A percentile compares a stretch with the other conserved stretches of the same genome.
phyloP scores from a whole-genome alignment of 2,797 vertebrate genomes.

The Mergus octosetaceus region DNA sequence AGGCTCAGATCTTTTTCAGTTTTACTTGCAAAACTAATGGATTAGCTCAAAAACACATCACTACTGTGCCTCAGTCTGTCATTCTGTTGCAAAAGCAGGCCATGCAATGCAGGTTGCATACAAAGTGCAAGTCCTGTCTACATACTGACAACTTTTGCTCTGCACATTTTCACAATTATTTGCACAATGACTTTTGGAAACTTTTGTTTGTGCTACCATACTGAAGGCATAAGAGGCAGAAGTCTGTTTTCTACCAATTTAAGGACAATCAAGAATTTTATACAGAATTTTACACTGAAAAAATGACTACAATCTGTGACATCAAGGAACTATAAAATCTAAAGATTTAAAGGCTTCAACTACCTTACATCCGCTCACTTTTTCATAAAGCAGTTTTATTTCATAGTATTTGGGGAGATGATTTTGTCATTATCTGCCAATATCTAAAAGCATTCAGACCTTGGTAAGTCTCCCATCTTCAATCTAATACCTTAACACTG shows the following conservation, averaged over 20 bases:
- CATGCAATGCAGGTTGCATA: background rate
- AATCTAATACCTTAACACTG: background rate
- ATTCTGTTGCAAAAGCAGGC: background rate
- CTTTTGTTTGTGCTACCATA: background rate
- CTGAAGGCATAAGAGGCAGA: background rate
- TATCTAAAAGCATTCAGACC: background rate
- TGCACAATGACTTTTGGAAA: background rate
- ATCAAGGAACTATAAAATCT: background rate
- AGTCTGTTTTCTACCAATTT: background rate
- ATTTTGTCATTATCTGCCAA: background rate
- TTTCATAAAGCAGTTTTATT: background rate
- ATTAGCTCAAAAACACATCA: background rate
- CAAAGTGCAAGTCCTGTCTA: background rate
- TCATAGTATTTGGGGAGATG: background rate
- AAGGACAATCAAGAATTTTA: background rate
- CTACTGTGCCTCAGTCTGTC: background rate
- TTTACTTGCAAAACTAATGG: background rate
- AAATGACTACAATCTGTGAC: background rate
- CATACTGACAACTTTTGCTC: background rate
- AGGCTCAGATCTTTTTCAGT: background rate
- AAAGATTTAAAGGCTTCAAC: background rate
- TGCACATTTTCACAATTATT: background rate
- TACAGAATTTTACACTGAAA: background rate
- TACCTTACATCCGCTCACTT: background rate
- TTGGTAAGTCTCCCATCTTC: background rate